A percentile compares a stretch with the other conserved stretches of the same genome.
These are phyloP conservation scores for Caretta caretta DNA, from an alignment of 2,113 vertebrate species.

Conservation along the genomic window DNA sequence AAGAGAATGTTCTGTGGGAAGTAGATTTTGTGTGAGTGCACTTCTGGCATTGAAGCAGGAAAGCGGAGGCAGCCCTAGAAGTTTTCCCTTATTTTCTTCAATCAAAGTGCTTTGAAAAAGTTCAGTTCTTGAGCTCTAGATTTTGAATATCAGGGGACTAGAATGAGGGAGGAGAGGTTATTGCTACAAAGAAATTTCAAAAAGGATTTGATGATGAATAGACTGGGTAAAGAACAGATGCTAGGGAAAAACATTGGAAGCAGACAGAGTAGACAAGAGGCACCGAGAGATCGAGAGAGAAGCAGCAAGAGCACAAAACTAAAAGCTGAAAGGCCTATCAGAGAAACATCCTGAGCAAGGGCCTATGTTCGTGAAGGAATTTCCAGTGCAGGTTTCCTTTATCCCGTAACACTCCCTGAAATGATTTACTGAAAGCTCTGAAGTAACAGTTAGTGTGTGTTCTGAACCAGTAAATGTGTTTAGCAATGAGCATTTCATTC, in stretches of 20 bases:
- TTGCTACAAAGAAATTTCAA: neutral
- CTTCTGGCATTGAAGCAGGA: neutral
- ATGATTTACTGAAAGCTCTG: conserved; percentile 59
- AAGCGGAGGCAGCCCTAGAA: conserved; percentile 28
- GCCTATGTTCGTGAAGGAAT: conserved; percentile 66
- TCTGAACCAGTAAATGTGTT: conserved; percentile 62
- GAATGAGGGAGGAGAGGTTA: neutral
- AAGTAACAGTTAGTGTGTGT: conserved; percentile 62
- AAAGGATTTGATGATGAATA: conserved; percentile 44
- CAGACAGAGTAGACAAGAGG: conserved; percentile 25
- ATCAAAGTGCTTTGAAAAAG: conserved; percentile 42
- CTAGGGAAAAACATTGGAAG: conserved; percentile 28
- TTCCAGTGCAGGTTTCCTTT: conserved; percentile 67
- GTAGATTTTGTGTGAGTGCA: neutral
- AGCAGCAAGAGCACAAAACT: conserved; percentile 49
- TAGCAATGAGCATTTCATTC: conserved; percentile 61
- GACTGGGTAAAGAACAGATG: neutral
- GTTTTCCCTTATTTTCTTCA: conserved; percentile 11
- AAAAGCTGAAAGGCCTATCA: conserved; percentile 47
- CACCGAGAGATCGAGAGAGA: conserved; percentile 20
- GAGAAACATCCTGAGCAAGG: conserved; percentile 55
- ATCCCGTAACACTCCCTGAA: conserved; percentile 52
- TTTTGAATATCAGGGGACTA: neutral
- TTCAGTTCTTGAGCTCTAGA: conserved; percentile 34
- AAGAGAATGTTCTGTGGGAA: conserved; percentile 21